These are phyloP conservation scores for Marronus borbonicus DNA, from an alignment of 2,888 invertebrate genomes.

Conservation along the genomic window DNA sequence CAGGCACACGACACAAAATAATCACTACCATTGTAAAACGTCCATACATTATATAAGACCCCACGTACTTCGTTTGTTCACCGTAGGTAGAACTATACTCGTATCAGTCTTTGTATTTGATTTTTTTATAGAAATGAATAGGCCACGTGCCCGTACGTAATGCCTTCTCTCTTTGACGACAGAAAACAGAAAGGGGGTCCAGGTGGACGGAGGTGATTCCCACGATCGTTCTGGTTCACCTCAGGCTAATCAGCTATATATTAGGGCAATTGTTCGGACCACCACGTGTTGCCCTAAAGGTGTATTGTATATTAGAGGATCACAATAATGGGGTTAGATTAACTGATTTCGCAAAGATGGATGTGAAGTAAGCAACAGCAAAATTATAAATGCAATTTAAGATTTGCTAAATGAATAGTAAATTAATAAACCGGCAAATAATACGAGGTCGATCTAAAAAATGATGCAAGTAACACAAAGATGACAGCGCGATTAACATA, in stretches of 20 bases:
- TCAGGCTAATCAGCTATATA: constrained; percentile 41
- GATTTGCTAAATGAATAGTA: too few relatives aligned
- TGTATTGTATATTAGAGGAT: constrained; percentile 6
- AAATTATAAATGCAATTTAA: too few relatives aligned
- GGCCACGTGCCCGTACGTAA: constrained; percentile 23
- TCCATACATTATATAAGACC: constrained; percentile 6
- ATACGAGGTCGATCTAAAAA: too few relatives aligned
- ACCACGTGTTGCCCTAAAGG: constrained; percentile 18
- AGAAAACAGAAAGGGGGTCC: constrained; percentile 11
- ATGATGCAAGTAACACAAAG: too few relatives aligned
- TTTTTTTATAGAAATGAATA: constrained; percentile 25
- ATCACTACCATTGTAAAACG: constrained; percentile 65
- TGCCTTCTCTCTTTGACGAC: constrained; percentile 17
- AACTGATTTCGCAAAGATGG: background rate
- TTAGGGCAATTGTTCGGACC: constrained; percentile 27
- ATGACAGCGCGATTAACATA: too few relatives aligned
- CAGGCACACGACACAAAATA: constrained; percentile 58
- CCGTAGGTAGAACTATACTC: background rate
- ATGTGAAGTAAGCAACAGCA: background rate
- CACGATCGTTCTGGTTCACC: constrained; percentile 39
- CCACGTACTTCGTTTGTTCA: constrained; percentile 11
- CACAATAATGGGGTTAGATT: constrained; percentile 9
- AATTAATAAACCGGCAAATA: too few relatives aligned
- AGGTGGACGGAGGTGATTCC: constrained; percentile 37
- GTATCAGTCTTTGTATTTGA: constrained; percentile 5